These are phyloP conservation scores for Melanostigma gelatinosum DNA, from an alignment of 2,113 vertebrate genomes.

Conservation along the genomic window DNA sequence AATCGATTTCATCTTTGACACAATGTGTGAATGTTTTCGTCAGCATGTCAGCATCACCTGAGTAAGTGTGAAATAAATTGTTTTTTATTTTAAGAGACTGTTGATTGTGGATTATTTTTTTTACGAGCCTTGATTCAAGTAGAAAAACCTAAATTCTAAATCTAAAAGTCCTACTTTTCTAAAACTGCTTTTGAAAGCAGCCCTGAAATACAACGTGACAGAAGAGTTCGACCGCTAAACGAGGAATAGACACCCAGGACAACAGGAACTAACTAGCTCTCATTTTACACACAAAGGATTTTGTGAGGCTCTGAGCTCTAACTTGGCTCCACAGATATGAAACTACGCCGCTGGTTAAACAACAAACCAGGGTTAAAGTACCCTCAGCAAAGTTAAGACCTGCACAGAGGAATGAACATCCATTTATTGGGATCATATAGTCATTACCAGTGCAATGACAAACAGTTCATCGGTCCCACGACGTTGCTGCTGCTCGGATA, in stretches of 20 bases:
- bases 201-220: not conserved
- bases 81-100: not conserved
- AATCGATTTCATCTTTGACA: too few relatives aligned
- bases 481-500: not conserved
- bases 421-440: conserved; percentile 15
- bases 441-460: not conserved
- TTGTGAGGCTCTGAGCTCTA: not conserved
- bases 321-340: not conserved
- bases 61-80: not conserved
- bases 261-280: not conserved
- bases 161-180: not conserved
- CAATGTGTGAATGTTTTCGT: not conserved
- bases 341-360: conserved; percentile 23
- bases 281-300: not conserved
- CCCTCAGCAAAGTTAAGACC: not conserved
- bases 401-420: not conserved
- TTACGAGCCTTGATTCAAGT: not conserved
- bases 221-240: not conserved
- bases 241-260: not conserved
- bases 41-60: not conserved
- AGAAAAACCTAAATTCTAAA: not conserved
- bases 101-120: not conserved
- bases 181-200: not conserved
- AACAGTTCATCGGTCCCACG: conserved; percentile 15
- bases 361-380: conserved; percentile 2